Evolutionary conservation across 1,140 invertebrate genomes (phyloP), one percentile per base, ranked within the genome.

Genomic region (Brachionus rubens): DNA sequence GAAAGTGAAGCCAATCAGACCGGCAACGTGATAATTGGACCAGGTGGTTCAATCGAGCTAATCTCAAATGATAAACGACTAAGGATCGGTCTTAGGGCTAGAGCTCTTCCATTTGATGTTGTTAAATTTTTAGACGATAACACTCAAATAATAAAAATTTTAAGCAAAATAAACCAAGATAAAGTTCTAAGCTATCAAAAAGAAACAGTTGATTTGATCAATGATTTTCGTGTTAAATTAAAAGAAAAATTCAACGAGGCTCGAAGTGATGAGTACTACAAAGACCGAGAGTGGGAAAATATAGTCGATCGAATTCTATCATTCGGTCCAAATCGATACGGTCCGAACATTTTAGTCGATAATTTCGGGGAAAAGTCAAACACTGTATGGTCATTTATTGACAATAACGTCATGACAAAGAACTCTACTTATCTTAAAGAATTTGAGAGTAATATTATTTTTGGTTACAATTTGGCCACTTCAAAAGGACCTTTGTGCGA

Each of bases 401-500:
- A 72, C 40, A 36, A 68, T 14, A 6, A 50, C 40, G 40, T 47
- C 19, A 26, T 59, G 48, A 54, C 75, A 78, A 76, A 77, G 19
- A 81, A 80, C 75, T 77, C 21, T 77, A 28, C 43, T 24, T 28
- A 33, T 10, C 48, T 81, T 2, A 77, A 80, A 65, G 78, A 80
- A 16, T 80, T 80, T 78, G 83, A 84, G 70, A 81, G 80, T 50
- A 81, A 80, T 76, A 89, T 98, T 81, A 87, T 98, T 1, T 94
- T 91, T 86, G 95, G 96, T 1, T 99, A 98, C 84, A 92, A 98
- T 87, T 82, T 98, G 80, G 93, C 93, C 0, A 91, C 92, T 1
- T 83, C 91, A 14, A 89, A 91, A 52, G 95, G 96, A 3, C 93
- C 94, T 3, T 82, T 97, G 19, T 98, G 95, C 85, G 93, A 97